phyloP scores from a whole-genome alignment of 2,888 invertebrate genomes.

The Pterostichus madidus region DNA sequence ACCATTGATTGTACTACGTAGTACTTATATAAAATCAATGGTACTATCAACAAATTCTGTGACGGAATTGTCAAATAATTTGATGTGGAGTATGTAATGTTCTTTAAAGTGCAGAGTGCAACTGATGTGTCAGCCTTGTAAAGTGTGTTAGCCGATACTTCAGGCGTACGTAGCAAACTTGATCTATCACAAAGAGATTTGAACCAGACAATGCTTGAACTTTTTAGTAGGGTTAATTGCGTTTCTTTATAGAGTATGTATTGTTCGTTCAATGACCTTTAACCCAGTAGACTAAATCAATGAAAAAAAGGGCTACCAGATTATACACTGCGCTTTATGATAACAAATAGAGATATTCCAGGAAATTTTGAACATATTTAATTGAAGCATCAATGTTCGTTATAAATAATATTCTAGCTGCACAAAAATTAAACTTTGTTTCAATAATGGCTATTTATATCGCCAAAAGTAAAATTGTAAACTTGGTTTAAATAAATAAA shows the following conservation, averaged over 20 bases:
- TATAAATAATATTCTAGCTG: too few relatives aligned
- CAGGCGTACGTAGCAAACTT: slow-evolving; percentile 36
- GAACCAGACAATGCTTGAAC: slow-evolving; percentile 60
- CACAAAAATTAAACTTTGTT: too few relatives aligned
- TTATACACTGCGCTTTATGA: slow-evolving; percentile 24
- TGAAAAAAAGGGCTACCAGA: slow-evolving; percentile 52
- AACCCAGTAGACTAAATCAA: slow-evolving; percentile 53
- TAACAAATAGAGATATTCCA: slow-evolving; percentile 13
- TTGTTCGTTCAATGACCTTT: slow-evolving; percentile 59
- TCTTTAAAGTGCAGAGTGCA: not conserved
- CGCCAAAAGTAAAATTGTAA: too few relatives aligned
- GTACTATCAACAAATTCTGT: too few relatives aligned
- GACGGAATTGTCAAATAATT: too few relatives aligned
- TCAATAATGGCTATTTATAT: too few relatives aligned
- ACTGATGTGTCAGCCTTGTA: slow-evolving; percentile 38
- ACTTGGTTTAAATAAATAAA: too few relatives aligned
- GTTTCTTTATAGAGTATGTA: slow-evolving; percentile 50
- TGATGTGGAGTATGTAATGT: too few relatives aligned
- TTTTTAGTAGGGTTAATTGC: slow-evolving; percentile 64
- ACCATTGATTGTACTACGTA: too few relatives aligned
- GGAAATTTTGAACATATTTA: too few relatives aligned
- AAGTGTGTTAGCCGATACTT: slow-evolving; percentile 32
- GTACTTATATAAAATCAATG: too few relatives aligned
- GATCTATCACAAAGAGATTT: slow-evolving; percentile 35
- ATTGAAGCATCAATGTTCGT: too few relatives aligned